Conservation (phyloP, 2,888 invertebrate species). For the Smittia sp. region DNA sequence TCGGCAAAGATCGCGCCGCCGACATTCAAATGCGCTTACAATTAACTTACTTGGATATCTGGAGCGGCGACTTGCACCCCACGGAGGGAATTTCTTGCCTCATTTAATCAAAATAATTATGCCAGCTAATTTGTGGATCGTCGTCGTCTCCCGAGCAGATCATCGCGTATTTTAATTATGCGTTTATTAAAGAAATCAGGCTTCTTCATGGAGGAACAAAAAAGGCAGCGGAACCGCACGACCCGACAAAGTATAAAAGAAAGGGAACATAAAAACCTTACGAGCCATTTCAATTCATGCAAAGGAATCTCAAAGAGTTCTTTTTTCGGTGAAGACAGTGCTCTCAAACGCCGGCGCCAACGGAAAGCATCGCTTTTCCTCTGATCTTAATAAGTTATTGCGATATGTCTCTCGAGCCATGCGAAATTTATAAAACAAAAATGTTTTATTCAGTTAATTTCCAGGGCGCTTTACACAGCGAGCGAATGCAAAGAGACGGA, state of each 20-base stretch:
- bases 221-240: neutral
- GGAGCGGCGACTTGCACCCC: neutral
- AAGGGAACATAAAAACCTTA: slow-evolving; percentile 1
- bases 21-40: slow-evolving; percentile 3
- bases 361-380: slow-evolving; percentile 5
- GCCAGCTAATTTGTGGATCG: slow-evolving; percentile 31
- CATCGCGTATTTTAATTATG: slow-evolving; percentile 33
- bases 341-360: slow-evolving; percentile 32
- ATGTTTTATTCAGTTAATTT: slow-evolving; percentile 39
- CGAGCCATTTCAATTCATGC: slow-evolving; percentile 39
- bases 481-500: neutral
- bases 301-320: slow-evolving; percentile 17
- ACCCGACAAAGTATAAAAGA: slow-evolving; percentile 30
- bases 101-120: slow-evolving; percentile 35
- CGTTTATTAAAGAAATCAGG: slow-evolving; percentile 38
- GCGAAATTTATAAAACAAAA: slow-evolving; percentile 25
- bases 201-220: slow-evolving; percentile 33
- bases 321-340: slow-evolving; percentile 24
- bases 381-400: slow-evolving; percentile 39
- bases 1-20: neutral
- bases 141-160: neutral
- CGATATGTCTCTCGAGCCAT: slow-evolving; percentile 36
- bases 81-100: slow-evolving; percentile 27
- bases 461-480: neutral
- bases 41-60: neutral